Percentiles rank a stretch among this genome's conserved stretches.
These are phyloP conservation scores for Andrena bicolor DNA, from an alignment of 2,888 invertebrate species.

Conservation along the genomic window DNA sequence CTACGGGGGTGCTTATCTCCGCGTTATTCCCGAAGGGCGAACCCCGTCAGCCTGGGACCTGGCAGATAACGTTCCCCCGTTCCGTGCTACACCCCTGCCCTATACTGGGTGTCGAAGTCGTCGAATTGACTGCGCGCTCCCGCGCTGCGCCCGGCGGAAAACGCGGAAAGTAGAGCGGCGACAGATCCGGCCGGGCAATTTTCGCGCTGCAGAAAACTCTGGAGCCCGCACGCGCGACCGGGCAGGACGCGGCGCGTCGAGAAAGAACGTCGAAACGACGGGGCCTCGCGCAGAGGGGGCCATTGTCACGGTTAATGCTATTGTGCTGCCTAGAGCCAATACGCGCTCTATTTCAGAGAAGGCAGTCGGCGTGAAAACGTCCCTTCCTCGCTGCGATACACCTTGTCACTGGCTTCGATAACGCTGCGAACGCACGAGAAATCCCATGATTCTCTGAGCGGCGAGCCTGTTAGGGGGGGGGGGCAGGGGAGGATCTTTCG, in stretches of 20 bases:
- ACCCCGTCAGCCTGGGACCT: constrained; percentile 83
- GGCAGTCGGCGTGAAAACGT: constrained; percentile 30
- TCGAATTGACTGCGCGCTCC: constrained; percentile 71
- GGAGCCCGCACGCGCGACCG: too few relatives aligned
- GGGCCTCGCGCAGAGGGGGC: not conserved
- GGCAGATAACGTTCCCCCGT: constrained; percentile 82
- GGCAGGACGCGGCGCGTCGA: too few relatives aligned
- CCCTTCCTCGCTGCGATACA: constrained; percentile 1
- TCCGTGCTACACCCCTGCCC: constrained; percentile 64
- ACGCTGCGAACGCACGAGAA: not conserved
- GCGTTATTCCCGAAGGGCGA: constrained; percentile 84
- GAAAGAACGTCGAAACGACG: constrained; percentile 23
- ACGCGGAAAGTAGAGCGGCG: too few relatives aligned
- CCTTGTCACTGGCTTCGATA: constrained; percentile 1
- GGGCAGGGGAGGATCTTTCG: not conserved
- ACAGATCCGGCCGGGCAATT: too few relatives aligned
- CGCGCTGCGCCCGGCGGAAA: constrained; percentile 23
- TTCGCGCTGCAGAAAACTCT: too few relatives aligned
- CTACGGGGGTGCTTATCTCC: constrained; percentile 82
- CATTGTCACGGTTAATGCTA: constrained; percentile 27
- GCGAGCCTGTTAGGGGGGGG: not conserved
- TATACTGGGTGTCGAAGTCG: constrained; percentile 78
- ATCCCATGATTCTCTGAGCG: not conserved
- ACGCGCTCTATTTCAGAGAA: not conserved
- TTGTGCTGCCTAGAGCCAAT: constrained; percentile 8